Percentiles rank a stretch among this genome's conserved stretches.
Evolutionary conservation across 2,888 invertebrate genomes (phyloP).

Genomic region (Campaea margaritaria): DNA sequence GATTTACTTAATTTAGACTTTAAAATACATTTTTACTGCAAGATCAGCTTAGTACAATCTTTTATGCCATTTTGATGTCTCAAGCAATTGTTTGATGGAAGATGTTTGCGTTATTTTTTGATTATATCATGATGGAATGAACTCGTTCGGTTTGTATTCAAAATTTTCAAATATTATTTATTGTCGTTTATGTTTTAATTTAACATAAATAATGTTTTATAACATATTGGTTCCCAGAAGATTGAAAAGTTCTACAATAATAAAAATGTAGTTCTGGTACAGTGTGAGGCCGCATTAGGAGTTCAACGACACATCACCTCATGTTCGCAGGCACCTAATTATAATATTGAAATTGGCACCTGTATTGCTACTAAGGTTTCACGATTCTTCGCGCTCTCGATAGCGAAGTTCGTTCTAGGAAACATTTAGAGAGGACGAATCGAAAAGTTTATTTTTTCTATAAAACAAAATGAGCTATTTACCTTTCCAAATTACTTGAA

Average conservation of each 20-base stretch:
- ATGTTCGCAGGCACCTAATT: slow-evolving; percentile 11
- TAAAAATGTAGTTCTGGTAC: slow-evolving; percentile 7
- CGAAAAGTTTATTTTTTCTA: too few species aligned
- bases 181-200: background rate
- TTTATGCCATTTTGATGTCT: slow-evolving; percentile 1
- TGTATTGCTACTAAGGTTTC: slow-evolving; percentile 9
- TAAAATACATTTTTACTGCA: slow-evolving; percentile 27
- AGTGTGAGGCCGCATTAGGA: slow-evolving; percentile 13
- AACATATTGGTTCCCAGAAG: background rate
- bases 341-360: slow-evolving; percentile 20
- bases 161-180: background rate
- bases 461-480: too few species aligned
- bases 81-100: background rate
- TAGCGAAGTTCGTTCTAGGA: background rate
- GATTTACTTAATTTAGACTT: slow-evolving; percentile 69
- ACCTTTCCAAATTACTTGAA: too few species aligned
- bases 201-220: background rate
- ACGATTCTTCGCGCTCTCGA: slow-evolving; percentile 5
- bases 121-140: background rate
- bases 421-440: background rate
- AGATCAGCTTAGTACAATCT: background rate
- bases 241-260: slow-evolving; percentile 1
- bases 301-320: slow-evolving; percentile 20
- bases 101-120: background rate
- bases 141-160: too few species aligned